Evolutionary conservation across 2,113 vertebrate species (phyloP), one percentile per base, ranked within the genome.

Genomic region (Rhombomys opimus): DNA sequence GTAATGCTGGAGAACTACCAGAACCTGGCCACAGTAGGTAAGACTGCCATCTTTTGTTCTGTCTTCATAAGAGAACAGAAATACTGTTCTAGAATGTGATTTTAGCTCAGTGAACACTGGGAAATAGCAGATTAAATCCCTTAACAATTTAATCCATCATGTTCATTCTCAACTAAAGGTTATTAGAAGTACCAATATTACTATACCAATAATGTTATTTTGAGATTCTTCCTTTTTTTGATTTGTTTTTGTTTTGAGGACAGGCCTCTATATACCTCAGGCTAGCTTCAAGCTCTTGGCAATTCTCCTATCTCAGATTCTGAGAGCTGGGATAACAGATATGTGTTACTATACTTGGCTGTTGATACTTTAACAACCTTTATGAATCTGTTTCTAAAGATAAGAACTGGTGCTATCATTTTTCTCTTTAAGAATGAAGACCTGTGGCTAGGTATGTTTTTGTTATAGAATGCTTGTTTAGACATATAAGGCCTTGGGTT

Each of bases 1-100:
- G 92, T 96, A 38, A 94, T 96, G 92, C 76, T 94, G 50, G 95
- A 96, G 68, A 96, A 94, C 89, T 96, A 94, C 67, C 84, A 68
- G 59, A 96, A 96, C 84, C 59, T 96, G 68, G 68, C 84, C 38
- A 94, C 89, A 87, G 82, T 94, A 61, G 95, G 95, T 96, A 41
- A 76, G 92, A 10, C 67, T 41, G 65, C 41, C 27, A 22, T 7
- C 32, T 27, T 67, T 50, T 54, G 22, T 50, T 88, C 12, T 27
- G 70, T n/a, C 30, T n/a, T 50, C 32, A 61, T 41, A 41, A 93
- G 17, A 22, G 23, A 87, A 12, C 73, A 63, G 46, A 81, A 50
- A 23, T 85, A 38, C 2, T 82, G n/a, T 77, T 94, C 76, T 67
- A 92, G 41, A 38, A 50, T 72, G 41, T 85, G 41, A 38, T 90